Conservation (phyloP, 2,797 vertebrate species). For the Acridotheres tristis region DNA sequence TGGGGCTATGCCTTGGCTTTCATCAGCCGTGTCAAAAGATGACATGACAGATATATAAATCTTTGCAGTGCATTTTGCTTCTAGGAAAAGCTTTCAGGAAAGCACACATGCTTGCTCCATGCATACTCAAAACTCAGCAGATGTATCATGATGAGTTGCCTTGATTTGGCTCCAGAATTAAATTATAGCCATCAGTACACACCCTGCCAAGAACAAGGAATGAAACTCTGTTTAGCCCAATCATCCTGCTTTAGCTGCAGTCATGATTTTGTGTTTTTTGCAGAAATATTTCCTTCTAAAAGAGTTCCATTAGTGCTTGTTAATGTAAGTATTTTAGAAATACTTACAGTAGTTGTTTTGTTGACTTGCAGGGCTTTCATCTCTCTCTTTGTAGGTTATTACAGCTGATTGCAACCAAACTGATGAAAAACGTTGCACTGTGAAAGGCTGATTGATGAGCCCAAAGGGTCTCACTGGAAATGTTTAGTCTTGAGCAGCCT, state of each 20-base stretch:
- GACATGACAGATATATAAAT: constrained; percentile 10
- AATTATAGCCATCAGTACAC: constrained; percentile 50
- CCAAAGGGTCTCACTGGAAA: background rate
- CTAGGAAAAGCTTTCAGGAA: constrained; percentile 55
- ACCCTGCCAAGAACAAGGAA: constrained; percentile 26
- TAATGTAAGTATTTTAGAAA: background rate
- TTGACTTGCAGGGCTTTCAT: background rate
- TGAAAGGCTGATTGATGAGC: background rate
- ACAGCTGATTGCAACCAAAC: background rate
- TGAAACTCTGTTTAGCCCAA: background rate
- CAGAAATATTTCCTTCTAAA: constrained; percentile 31
- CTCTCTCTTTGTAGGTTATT: background rate
- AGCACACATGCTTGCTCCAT: background rate
- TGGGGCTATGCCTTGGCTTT: background rate
- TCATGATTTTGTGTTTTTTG: background rate
- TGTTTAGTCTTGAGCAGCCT: background rate
- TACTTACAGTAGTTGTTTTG: background rate
- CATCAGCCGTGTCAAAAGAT: background rate
- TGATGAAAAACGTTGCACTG: background rate
- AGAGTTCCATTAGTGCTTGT: background rate
- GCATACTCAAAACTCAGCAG: constrained; percentile 49
- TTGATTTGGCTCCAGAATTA: constrained; percentile 51
- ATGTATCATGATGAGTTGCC: constrained; percentile 32
- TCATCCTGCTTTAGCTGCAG: background rate
- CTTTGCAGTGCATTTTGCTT: constrained; percentile 35